Evolutionary conservation across 92 coral and sea anemone species (phyloP), one percentile per base, ranked within the genome.

Genomic region (Epizoanthus rinbou): DNA sequence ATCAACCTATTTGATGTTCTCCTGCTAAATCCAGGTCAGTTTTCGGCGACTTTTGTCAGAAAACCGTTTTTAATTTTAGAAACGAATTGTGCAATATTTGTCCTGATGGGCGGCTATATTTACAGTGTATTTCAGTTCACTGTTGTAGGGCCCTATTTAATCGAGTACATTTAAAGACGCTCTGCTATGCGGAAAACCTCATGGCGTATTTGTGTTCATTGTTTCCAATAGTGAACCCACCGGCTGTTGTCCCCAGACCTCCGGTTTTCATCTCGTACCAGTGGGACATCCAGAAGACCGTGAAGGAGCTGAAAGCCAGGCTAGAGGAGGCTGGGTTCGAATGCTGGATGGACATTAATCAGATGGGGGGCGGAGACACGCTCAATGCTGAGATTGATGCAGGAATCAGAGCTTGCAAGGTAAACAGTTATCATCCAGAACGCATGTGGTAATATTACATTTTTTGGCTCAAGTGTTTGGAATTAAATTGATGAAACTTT

Each of bases 281-380:
- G 80, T 86, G 92, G 92, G 85, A 86, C 75, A 85, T 74, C 13
- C 92, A 89, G 62, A 80, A 76, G 35, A 83, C 52, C 9, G 91
- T 90, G 74, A 70, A 76, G 67, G 58, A 59, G 73, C 76, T 91
- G 62, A 87, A 70, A 65, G 54, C 64, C 19, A 80, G 69, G 53
- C 86, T 91, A n/a, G 94, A 91, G 62, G 80, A 85, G 17, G 79
- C 73, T 8, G 91, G 88, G 52, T 57, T 87, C 14, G 73, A 76
- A 25, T 90, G 94, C 60, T 90, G 94, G 94, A 87, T 90, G 91
- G 94, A 90, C 31, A 90, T 88, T 64, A 82, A 86, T 3, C 74
- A 68, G 71, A 88, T 85, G 91, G 91, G 89, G 18, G 91, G 94
- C 14, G 91, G 94, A 3, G 94, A 91, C 71, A 85, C 88, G 0